phyloP scores from a whole-genome alignment of 23 tunicate genomes.

The Styela plicata region DNA sequence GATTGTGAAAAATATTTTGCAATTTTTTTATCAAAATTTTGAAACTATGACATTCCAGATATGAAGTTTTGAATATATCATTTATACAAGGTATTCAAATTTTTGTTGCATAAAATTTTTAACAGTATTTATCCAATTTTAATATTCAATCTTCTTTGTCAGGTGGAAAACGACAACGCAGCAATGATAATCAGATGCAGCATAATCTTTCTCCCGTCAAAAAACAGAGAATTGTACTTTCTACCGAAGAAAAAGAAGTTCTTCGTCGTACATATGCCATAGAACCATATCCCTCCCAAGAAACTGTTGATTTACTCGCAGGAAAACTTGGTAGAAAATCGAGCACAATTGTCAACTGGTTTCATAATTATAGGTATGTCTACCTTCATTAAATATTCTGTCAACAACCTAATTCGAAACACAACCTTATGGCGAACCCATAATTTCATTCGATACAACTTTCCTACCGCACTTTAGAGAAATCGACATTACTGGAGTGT shows the following conservation, averaged over 20 bases:
- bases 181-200: conserved; percentile 4
- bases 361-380: conserved; percentile 74
- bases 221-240: conserved; percentile 46
- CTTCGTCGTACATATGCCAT: conserved; percentile 38
- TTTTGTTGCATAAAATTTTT: too few relatives aligned
- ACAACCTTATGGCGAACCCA: too few relatives aligned
- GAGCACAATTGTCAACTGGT: conserved; percentile 60
- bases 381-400: too few relatives aligned
- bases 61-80: too few relatives aligned
- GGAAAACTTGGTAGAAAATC: conserved; percentile 42
- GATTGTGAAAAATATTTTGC: neutral
- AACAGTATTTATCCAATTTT: too few relatives aligned
- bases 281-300: conserved; percentile 58
- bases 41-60: neutral
- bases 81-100: too few relatives aligned
- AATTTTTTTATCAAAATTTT: neutral
- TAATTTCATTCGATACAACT: too few relatives aligned
- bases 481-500: too few relatives aligned
- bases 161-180: conserved; percentile 30
- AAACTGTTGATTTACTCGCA: conserved; percentile 44
- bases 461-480: too few relatives aligned
- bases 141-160: neutral
- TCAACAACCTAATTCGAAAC: too few relatives aligned
- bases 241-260: conserved; percentile 40
- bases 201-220: conserved; percentile 34